Evolutionary conservation across 1,140 invertebrate genomes (phyloP).

Genomic region (Euwallacea similis): DNA sequence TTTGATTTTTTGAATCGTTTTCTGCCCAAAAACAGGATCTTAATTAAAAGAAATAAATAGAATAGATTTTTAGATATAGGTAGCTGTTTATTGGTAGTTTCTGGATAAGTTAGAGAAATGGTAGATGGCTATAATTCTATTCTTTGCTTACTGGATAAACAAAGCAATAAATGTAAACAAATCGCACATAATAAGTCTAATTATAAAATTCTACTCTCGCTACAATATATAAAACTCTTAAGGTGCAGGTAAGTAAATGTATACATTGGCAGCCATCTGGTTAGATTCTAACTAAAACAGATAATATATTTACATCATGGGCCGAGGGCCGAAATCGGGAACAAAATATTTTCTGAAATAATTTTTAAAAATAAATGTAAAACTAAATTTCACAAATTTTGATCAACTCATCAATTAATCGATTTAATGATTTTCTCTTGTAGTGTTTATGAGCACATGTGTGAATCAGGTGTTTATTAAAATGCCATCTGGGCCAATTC

Average conservation of each 20-base stretch:
- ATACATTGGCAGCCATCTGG: slow-evolving; percentile 53
- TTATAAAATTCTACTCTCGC: slow-evolving; percentile 45
- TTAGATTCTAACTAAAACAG: slow-evolving; percentile 49
- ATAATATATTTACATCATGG: slow-evolving; percentile 52
- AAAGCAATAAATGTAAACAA: slow-evolving; percentile 45
- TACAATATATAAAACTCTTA: slow-evolving; percentile 51
- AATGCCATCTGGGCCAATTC: background rate
- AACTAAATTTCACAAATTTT: background rate
- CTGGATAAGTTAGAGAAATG: slow-evolving; percentile 29
- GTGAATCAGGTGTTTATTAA: background rate
- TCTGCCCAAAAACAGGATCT: no score
- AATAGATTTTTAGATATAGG: slow-evolving; percentile 33
- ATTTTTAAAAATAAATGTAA: background rate
- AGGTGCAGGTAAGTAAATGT: slow-evolving; percentile 51
- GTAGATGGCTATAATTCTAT: slow-evolving; percentile 17
- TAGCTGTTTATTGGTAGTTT: slow-evolving; percentile 1
- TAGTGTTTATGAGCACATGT: no score
- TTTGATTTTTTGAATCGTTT: no score
- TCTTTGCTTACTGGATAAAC: slow-evolving; percentile 36
- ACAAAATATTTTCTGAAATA: background rate
- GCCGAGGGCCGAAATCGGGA: slow-evolving; percentile 24
- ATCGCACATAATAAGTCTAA: slow-evolving; percentile 45
- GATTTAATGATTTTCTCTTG: no score
- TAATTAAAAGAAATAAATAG: slow-evolving; percentile 13
- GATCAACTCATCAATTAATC: no score